Evolutionary conservation across 1,140 invertebrate species (phyloP).

Genomic region (Gyrodactylus salaris): DNA sequence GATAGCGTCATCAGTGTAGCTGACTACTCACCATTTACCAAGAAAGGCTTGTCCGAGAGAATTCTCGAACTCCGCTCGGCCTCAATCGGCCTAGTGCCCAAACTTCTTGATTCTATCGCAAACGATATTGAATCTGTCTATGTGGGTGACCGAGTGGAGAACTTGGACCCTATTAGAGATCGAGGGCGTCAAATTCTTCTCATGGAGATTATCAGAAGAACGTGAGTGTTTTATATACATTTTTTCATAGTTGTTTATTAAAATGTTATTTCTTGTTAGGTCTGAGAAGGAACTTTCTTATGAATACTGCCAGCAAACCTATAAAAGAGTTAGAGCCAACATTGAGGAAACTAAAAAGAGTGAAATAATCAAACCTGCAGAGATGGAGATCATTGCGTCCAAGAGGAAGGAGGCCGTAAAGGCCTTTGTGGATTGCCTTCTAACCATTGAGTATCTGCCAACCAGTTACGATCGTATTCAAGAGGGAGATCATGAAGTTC

Average conservation of each 20-base stretch:
- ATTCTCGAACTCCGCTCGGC: background rate
- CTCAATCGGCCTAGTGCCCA: background rate
- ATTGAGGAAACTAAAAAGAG: background rate
- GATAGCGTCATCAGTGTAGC: background rate
- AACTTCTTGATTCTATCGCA: background rate
- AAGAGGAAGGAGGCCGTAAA: background rate
- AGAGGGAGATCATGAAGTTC: background rate
- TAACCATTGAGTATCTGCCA: too few species aligned
- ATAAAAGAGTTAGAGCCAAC: background rate
- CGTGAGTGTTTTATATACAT: background rate
- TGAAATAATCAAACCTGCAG: background rate
- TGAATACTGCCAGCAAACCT: background rate
- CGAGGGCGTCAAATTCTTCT: background rate
- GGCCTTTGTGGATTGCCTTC: background rate
- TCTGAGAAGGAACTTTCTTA: background rate
- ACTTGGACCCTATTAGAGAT: background rate
- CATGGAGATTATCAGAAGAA: background rate
- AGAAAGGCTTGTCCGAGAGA: background rate
- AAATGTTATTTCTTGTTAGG: background rate
- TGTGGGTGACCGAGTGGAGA: background rate
- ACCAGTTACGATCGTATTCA: too few species aligned
- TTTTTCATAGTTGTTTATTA: background rate
- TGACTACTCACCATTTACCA: background rate
- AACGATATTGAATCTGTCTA: background rate
- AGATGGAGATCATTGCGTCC: background rate